Evolutionary conservation across 2,888 invertebrate genomes (phyloP).

Genomic region (Chaetogeoica ovagalla): DNA sequence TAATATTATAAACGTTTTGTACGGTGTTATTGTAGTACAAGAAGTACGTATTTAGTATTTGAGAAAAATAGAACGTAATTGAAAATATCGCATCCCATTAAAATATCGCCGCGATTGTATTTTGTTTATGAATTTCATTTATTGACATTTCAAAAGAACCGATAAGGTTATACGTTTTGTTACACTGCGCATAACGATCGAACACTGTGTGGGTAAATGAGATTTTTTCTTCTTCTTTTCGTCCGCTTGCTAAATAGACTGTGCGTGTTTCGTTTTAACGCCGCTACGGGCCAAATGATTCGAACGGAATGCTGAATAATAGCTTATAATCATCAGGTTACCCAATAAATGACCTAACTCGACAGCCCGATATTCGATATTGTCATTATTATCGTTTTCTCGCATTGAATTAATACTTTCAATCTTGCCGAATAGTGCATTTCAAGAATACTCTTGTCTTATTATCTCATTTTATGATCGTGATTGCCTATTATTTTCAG

Average conservation of each 20-base stretch:
- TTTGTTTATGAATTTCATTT: neutral
- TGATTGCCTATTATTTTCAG: too few relatives aligned
- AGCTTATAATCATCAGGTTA: neutral
- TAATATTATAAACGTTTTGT: too few relatives aligned
- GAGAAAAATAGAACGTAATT: neutral
- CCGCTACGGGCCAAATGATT: neutral
- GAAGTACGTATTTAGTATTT: too few relatives aligned
- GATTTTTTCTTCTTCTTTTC: neutral
- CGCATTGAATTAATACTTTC: too few relatives aligned
- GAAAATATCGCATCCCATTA: neutral
- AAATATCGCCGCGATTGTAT: neutral
- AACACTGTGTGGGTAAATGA: neutral
- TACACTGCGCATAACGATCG: neutral
- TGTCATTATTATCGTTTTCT: too few relatives aligned
- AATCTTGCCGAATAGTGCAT: too few relatives aligned
- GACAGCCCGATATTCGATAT: too few relatives aligned
- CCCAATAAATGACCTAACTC: too few relatives aligned
- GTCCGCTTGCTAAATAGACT: neutral
- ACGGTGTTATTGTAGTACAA: too few relatives aligned
- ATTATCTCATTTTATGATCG: too few relatives aligned
- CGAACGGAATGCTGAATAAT: neutral
- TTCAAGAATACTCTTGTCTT: too few relatives aligned
- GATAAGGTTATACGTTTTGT: neutral
- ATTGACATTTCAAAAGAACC: neutral
- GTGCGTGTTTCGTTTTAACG: neutral